phyloP scores from a whole-genome alignment of 2,797 vertebrate species.

The Anguilla marmorata region DNA sequence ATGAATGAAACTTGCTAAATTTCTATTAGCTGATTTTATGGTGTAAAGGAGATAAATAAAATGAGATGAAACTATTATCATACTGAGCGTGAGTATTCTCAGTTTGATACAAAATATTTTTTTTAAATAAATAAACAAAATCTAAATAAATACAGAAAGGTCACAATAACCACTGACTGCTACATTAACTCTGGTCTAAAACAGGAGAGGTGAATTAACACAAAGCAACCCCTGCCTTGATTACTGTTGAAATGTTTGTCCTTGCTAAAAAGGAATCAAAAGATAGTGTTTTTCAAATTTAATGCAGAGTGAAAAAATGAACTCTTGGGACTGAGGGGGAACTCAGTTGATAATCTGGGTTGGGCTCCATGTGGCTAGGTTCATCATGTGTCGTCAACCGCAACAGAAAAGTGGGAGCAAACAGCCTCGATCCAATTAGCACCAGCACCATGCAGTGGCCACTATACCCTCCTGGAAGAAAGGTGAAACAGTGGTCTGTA shows the following conservation, averaged over 20 bases:
- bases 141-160: not conserved
- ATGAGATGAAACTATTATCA: not conserved
- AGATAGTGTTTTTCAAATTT: not conserved
- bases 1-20: conserved; percentile 30
- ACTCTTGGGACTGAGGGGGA: not conserved
- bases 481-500: not conserved
- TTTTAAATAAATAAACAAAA: not conserved
- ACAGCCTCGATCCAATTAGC: conserved; percentile 99
- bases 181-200: not conserved
- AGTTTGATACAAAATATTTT: not conserved
- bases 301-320: not conserved
- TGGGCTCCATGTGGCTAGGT: conserved; percentile 93
- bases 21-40: conserved; percentile 22
- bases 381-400: conserved; percentile 99
- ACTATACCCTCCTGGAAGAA: conserved; percentile 61
- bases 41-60: not conserved
- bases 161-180: not conserved
- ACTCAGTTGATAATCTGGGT: conserved; percentile 74
- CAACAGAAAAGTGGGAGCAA: conserved; percentile 99
- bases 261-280: not conserved
- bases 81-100: not conserved
- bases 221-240: not conserved
- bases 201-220: not conserved
- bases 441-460: conserved; percentile 92
- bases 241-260: not conserved